Percentiles rank a stretch among this genome's conserved stretches.
These are phyloP conservation scores for Trissoscelio sp. DNA, from an alignment of 2,888 invertebrate species.

Conservation along the genomic window DNA sequence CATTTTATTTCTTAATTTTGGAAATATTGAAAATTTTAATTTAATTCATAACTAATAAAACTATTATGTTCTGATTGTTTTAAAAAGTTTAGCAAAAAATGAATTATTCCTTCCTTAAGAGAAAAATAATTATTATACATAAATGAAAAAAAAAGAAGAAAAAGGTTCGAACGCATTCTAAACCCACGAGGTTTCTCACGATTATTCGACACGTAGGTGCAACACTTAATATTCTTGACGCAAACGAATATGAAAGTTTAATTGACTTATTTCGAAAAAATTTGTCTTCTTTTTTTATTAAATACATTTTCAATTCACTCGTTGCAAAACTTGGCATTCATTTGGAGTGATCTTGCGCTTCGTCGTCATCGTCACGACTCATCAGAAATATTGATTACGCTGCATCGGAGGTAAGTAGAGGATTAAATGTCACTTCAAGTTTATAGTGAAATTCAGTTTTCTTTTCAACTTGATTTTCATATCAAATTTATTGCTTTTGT, in stretches of 20 bases:
- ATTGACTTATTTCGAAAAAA: conserved; percentile 43
- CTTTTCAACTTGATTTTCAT: no score
- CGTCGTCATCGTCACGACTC: conserved; percentile 11
- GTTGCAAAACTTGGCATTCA: conserved; percentile 17
- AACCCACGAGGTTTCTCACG: conserved; percentile 65
- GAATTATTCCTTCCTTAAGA: no score
- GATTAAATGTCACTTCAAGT: conserved; percentile 31
- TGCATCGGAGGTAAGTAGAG: conserved; percentile 34
- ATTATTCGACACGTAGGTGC: conserved; percentile 56
- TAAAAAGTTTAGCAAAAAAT: no score
- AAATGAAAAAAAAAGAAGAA: neutral
- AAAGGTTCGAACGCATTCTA: conserved; percentile 43
- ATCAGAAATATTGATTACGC: conserved; percentile 48
- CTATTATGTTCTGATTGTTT: no score
- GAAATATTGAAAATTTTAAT: no score
- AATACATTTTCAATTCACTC: conserved; percentile 3
- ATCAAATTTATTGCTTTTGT: no score
- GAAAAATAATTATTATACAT: no score
- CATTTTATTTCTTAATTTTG: no score
- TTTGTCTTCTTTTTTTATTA: conserved; percentile 27
- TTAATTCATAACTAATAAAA: no score
- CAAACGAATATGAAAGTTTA: conserved; percentile 44
- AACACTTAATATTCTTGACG: conserved; percentile 41
- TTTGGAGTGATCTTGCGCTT: neutral
- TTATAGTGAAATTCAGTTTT: conserved; percentile 5